Base-by-base conservation (phyloP, 1,140 invertebrate genomes). In the Adelges cooleyi region DNA sequence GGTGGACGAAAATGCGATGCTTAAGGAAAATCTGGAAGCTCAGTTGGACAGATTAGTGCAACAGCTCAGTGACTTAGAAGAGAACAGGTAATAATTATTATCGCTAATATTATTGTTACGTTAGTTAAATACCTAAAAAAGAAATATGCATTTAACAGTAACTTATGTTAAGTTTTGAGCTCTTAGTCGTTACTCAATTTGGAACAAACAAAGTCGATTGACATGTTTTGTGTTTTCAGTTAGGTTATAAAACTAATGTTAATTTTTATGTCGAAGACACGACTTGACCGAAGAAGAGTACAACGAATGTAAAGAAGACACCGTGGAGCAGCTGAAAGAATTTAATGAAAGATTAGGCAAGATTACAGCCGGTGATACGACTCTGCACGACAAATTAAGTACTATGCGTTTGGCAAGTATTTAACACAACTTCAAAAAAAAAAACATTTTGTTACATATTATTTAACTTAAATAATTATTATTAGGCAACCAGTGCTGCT, bases 241-340 rank as follows among this genome's bases (percentile, higher is more conserved):
- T n/a, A n/a, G n/a, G n/a, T n/a, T n/a, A n/a, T n/a, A n/a, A n/a
- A n/a, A n/a, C n/a, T n/a, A n/a, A n/a, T n/a, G n/a, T n/a, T n/a
- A n/a, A 33, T 33, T 33, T 33, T 33, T 33, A 65, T 38, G 70
- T 72, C 70, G 52, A 70, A 86, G 86, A 72, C 78, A 80, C 71
- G 82, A 85, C 22, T 69, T 90, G 38, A 82, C 84, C 11, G 69
- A 71, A 11, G 77, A 79, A 42, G 86, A 86, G 73, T 90, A 88
- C 76, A 79, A 84, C 68, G 85, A 87, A 73, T 81, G 81, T 17
- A 85, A 83, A 73, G 75, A 80, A 69, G 86, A 88, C 67, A 89
- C 86, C 0, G 75, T 86, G 69, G 86, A 89, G 67, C 86, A 89
- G 71, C 72, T 90, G 18, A 80, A 82, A 71, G 86, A 89, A 74